Evolutionary conservation across 2,888 invertebrate genomes (phyloP).

Genomic region (Congeria kusceri): DNA sequence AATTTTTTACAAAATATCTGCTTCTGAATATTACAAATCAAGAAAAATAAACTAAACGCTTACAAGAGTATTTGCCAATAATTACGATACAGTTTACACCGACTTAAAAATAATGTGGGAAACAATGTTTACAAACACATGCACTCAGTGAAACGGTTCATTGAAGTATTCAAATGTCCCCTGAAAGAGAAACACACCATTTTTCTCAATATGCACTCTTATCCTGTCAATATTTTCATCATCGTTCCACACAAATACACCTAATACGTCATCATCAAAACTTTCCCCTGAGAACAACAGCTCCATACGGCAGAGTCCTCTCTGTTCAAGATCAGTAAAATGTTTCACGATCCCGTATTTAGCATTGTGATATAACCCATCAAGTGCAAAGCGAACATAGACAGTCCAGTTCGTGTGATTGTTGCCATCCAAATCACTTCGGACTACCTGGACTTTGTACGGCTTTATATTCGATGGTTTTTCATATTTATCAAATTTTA

Average conservation of each 20-base stretch:
- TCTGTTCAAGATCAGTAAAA: slow-evolving; percentile 60
- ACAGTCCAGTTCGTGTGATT: slow-evolving; percentile 74
- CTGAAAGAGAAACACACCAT: slow-evolving; percentile 61
- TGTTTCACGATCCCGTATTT: slow-evolving; percentile 51
- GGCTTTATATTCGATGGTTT: slow-evolving; percentile 63
- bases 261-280: slow-evolving; percentile 73
- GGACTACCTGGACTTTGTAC: slow-evolving; percentile 61
- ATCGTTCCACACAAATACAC: slow-evolving; percentile 74
- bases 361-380: slow-evolving; percentile 67
- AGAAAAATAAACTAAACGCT: too few species aligned
- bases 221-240: slow-evolving; percentile 23
- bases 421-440: slow-evolving; percentile 74
- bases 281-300: slow-evolving; percentile 78
- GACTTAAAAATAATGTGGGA: too few species aligned
- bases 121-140: background rate
- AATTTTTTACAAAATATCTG: too few species aligned
- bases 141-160: slow-evolving; percentile 17
- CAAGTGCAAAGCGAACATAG: slow-evolving; percentile 70
- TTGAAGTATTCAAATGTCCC: slow-evolving; percentile 49
- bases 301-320: slow-evolving; percentile 72
- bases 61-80: too few species aligned
- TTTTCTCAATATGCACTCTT: slow-evolving; percentile 61
- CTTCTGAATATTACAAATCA: too few species aligned
- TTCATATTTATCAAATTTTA: slow-evolving; percentile 65
- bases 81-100: too few species aligned